Base-by-base conservation (phyloP, 2,888 invertebrate species). In the Xestia c-nigrum region DNA sequence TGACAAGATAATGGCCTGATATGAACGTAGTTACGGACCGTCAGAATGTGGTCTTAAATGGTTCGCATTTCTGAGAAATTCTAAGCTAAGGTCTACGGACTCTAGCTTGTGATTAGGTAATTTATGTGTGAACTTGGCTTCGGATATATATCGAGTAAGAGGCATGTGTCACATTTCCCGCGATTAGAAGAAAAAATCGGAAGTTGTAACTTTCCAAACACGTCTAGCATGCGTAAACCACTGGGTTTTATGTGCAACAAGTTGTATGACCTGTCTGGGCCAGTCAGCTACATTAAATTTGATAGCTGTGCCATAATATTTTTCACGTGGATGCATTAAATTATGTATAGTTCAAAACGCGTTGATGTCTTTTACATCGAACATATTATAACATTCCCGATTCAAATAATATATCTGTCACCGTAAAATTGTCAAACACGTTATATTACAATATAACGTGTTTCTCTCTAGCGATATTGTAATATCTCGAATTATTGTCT, bases 91-190 rank as follows among this genome's bases (percentile, higher is more conserved):
- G 6, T 64, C 16, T 31, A 24, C 21, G 38, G 55, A 65, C 19
- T 70, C 19, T 24, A 47, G 40, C 12, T 65, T 72, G 74, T 66
- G 47, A 64, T 66, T 78, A 46, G 10, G 19, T 73, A 74, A 81
- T 78, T 71, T 68, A 75, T 76, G 67, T 79, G 57, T 82, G 65
- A 84, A 79, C 73, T 84, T 84, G 85, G 57, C n/a, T 61, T 68
- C 16, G 38, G 57, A 71, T 24, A 47, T 31, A 61, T 73, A 43
- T 38, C 2, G 31, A 47, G 19, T 63, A 63, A 59, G 52, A 14
- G 55, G 24, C 52, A 64, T 69, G 64, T 64, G 14, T 21, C 40
- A 61, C 6, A 68, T 77, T 81, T 77, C 63, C 66, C 72, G 69
- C 31, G 14, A 78, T 74, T 70, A 71, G n/a, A 61, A 43, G 59